Evolutionary conservation across 2,797 vertebrate genomes (phyloP), one percentile per base, ranked within the genome.

Genomic region (Odontamblyopus rebecca): DNA sequence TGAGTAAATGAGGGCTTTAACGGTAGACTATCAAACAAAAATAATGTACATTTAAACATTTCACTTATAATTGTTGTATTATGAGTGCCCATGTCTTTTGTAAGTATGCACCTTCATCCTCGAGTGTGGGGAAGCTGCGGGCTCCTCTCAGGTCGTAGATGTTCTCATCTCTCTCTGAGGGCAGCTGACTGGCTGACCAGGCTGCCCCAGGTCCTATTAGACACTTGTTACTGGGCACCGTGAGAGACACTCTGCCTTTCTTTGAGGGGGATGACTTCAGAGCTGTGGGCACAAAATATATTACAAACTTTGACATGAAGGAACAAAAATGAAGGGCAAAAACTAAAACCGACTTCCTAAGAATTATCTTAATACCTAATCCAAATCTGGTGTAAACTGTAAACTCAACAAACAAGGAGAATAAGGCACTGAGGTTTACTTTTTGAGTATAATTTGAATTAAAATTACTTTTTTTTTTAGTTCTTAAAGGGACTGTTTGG

Each of bases 231-330:
- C 27, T 60, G 5, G 95, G 90, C 0, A 95, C 94, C 6, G 95
- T 84, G 91, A 99, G 89, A n/a, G 95, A 94, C 67, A 95, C 92
- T 0, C 98, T 96, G 9, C 97, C 97, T 86, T 97, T 98, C 91
- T 98, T 99, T 0, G 97, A 98, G 0, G 98, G 98, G n/a, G 98
- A 99, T 0, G 97, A 98, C 89, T 98, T 99, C 76, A 99, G 88
- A 73, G 96, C 96, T 98, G 87, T 57, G 41, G 72, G 59, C 29
- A 30, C 59, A 3, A 76, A 60, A 68, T 57, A 48, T 1, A 32
- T 53, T 23, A 41, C 26, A 29, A 15, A 66, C 19, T 11, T 15
- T 48, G 6, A 38, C 5, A 18, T 29, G 4, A 60, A 15, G 5
- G 15, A 57, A 23, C 23, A 23, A 57, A 57, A 23, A 23, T 23